Evolutionary conservation across 2,888 invertebrate species (phyloP), one percentile per base, ranked within the genome.

Genomic region (Nycteola revayana): DNA sequence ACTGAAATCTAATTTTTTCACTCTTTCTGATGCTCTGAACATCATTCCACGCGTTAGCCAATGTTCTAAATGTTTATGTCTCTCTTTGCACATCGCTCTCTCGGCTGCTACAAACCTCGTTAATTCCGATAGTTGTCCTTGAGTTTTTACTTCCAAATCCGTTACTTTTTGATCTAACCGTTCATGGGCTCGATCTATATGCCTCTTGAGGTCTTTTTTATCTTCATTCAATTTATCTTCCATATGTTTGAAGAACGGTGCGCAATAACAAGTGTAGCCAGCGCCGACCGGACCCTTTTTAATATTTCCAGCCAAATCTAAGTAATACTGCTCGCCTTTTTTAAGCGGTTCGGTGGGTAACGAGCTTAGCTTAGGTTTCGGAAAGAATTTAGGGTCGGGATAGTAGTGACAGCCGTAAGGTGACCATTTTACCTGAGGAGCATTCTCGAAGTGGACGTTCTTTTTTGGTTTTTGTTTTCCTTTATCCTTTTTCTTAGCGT

Each of bases 241-340:
- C 80, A 98, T 93, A 52, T 96, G 95, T 44, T 95, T 92, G 68
- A 98, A 94, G 75, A 97, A 94, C 0, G 98, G 98, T 0, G 95
- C 96, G 71, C 98, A 98, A 69, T 96, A 96, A 76, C 97, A 97
- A 0, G 95, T 95, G 73, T 96, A 96, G 0, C 97, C 96, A 1
- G 96, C 94, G 0, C 98, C 97, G n/a, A 97, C 94, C 0, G 98
- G 98, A 1, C 98, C 98, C 84, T 98, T 98, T 59, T 96, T 93
- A 43, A 98, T 96, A 69, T 98, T 97, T 1, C 98, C 98, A 7
- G 97, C 97, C 51, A 98, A 90, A 76, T 98, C 98, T 53, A 98
- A 89, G 77, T 94, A 98, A 78, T 98, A 98, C 76, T 98, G 97
- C 80, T 97, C 96, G 41, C 98, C 98, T 62, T 94, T 93, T 59